Evolutionary conservation across 1,140 invertebrate species (phyloP).

Genomic region (Drosophila pruinosa): DNA sequence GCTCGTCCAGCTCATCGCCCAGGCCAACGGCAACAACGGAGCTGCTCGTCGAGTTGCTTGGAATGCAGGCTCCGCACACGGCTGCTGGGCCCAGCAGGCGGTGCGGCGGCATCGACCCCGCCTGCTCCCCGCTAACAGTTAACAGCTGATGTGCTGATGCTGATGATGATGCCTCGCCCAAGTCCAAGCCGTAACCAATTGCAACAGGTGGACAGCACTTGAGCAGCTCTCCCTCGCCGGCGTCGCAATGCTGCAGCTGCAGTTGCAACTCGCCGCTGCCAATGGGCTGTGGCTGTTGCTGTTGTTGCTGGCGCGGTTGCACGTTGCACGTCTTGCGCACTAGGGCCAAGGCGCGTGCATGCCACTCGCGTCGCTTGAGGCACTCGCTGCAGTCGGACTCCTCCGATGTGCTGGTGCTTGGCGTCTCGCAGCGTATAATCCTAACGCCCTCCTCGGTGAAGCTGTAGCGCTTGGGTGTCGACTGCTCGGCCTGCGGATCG

Average conservation of each 20-base stretch:
- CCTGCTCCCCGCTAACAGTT: conserved; percentile 5
- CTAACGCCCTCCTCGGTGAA: conserved; percentile 87
- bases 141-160: too few relatives aligned
- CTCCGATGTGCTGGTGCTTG: conserved; percentile 80
- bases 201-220: conserved; percentile 77
- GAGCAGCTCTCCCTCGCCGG: conserved; percentile 79
- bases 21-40: conserved; percentile 1
- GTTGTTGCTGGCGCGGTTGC: conserved; percentile 69
- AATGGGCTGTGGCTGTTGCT: conserved; percentile 32
- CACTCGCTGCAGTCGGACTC: conserved; percentile 82
- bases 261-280: conserved; percentile 56
- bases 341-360: conserved; percentile 76
- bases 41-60: conserved; percentile 23
- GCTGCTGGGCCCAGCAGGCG: conserved; percentile 85
- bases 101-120: conserved; percentile 85
- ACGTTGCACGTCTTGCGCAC: conserved; percentile 81
- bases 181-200: not conserved
- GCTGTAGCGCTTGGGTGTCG: conserved; percentile 86
- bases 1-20: conserved; percentile 84
- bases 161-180: too few relatives aligned
- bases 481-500: conserved; percentile 58
- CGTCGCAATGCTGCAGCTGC: conserved; percentile 67
- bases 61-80: conserved; percentile 86
- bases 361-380: conserved; percentile 81
- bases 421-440: conserved; percentile 81